Percentiles rank a stretch among this genome's conserved stretches.
Evolutionary conservation across 2,888 invertebrate species (phyloP).

Genomic region (Notocelia uddmanniana): DNA sequence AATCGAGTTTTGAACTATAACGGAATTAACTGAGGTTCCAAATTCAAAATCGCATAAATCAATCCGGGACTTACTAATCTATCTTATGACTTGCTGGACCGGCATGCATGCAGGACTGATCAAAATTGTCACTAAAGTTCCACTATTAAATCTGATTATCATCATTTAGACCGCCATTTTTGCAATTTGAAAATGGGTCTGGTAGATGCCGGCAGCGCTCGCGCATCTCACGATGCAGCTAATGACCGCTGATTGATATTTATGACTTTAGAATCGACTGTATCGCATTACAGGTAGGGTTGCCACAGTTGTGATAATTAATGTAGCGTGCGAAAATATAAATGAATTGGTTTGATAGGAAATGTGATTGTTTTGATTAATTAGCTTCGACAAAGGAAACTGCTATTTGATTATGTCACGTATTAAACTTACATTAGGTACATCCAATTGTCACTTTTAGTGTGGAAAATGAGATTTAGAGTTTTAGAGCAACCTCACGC

Average conservation of each 20-base stretch:
- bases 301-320: constrained; percentile 6
- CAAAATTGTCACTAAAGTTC: not conserved
- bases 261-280: constrained; percentile 70
- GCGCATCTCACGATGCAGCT: constrained; percentile 52
- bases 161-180: constrained; percentile 13
- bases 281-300: constrained; percentile 63
- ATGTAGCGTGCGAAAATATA: not conserved
- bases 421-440: too few species aligned
- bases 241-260: constrained; percentile 76
- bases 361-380: not conserved
- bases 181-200: constrained; percentile 17
- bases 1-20: too few species aligned
- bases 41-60: too few species aligned
- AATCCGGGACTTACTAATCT: too few species aligned
- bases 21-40: too few species aligned
- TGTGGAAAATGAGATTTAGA: too few species aligned
- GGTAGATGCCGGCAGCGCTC: constrained; percentile 33
- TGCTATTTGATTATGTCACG: too few species aligned
- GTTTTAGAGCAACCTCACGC: too few species aligned
- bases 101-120: too few species aligned
- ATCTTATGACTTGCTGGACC: too few species aligned
- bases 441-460: too few species aligned
- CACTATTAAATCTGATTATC: not conserved
- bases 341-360: not conserved
- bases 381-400: too few species aligned